Evolutionary conservation across 2,888 invertebrate species (phyloP).

Genomic region (Drosophila putrida): DNA sequence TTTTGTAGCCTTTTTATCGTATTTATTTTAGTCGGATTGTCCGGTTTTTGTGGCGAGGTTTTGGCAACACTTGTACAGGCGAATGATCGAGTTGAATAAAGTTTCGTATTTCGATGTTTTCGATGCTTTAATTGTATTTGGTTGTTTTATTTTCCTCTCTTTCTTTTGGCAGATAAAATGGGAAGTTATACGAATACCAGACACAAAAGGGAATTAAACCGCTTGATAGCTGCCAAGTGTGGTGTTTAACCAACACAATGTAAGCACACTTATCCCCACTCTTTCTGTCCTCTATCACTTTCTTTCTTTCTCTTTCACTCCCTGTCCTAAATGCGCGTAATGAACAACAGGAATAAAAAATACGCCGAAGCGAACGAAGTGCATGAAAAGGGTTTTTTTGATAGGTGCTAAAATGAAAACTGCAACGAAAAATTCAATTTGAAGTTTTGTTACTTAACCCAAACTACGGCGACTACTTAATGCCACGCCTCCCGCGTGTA

Average conservation of each 20-base stretch:
- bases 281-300: no score
- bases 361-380: slow-evolving; percentile 24
- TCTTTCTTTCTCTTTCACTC: background rate
- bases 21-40: no score
- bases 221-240: slow-evolving; percentile 55
- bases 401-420: slow-evolving; percentile 78
- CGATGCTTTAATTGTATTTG: slow-evolving; percentile 26
- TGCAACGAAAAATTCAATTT: slow-evolving; percentile 78
- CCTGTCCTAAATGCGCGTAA: slow-evolving; percentile 43
- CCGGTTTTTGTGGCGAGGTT: no score
- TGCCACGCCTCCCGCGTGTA: slow-evolving; percentile 50
- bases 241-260: slow-evolving; percentile 66
- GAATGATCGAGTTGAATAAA: slow-evolving; percentile 27
- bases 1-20: no score
- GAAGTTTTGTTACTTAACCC: slow-evolving; percentile 80
- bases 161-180: slow-evolving; percentile 5
- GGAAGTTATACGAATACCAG: slow-evolving; percentile 30
- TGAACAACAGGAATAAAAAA: slow-evolving; percentile 57
- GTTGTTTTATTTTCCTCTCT: background rate
- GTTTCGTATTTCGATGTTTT: slow-evolving; percentile 15
- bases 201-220: slow-evolving; percentile 51
- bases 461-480: slow-evolving; percentile 79
- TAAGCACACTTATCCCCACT: slow-evolving; percentile 29
- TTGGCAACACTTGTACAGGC: background rate
- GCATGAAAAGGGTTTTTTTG: slow-evolving; percentile 62